Evolutionary conservation across 2,797 vertebrate genomes (phyloP), one percentile per base, ranked within the genome.

Genomic region (Alosa sapidissima): DNA sequence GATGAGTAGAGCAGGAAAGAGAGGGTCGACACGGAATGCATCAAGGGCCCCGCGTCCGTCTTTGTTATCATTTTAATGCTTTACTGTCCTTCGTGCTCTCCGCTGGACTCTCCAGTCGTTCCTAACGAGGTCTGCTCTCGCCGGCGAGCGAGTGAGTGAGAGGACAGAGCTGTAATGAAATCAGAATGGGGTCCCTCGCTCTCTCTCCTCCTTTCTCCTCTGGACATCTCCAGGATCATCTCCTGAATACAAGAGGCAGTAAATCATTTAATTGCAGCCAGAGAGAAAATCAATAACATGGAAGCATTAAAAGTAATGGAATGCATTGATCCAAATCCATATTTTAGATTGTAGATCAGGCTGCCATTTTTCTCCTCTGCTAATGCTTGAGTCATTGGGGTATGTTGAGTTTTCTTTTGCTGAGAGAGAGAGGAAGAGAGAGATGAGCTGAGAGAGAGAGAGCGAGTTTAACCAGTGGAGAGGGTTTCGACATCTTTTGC

Each of bases 201-300:
- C 78, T 62, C 85, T 89, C 86, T 81, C 62, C 81, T 88, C 62
- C 81, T 88, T 85, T 89, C 84, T 88, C 87, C 84, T 88, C 86
- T 84, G 84, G 84, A 85, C 87, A 62, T 89, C 85, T 84, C 86
- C 58, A 83, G 88, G 86, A 49, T 88, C 81, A 28, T 88, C 89
- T 87, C 84, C 87, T 87, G 89, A 86, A 91, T 91, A 89, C 88
- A 90, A 90, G 82, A 86, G 85, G 83, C 47, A 36, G 86, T 89
- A 88, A 90, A 88, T 88, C 89, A 85, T 86, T 91, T 87, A 90
- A 90, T 86, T 89, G 90, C 90, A 88, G 86, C 88, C 86, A 83
- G 86, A 89, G 86, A 88, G 81, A 89, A 88, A 90, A 89, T 89
- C 87, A 91, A 88, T 89, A 89, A 49, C 60, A 87, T 84, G 48